These are phyloP conservation scores for Dexiosoma caninum DNA, from an alignment of 2,888 invertebrate genomes.

Conservation along the genomic window DNA sequence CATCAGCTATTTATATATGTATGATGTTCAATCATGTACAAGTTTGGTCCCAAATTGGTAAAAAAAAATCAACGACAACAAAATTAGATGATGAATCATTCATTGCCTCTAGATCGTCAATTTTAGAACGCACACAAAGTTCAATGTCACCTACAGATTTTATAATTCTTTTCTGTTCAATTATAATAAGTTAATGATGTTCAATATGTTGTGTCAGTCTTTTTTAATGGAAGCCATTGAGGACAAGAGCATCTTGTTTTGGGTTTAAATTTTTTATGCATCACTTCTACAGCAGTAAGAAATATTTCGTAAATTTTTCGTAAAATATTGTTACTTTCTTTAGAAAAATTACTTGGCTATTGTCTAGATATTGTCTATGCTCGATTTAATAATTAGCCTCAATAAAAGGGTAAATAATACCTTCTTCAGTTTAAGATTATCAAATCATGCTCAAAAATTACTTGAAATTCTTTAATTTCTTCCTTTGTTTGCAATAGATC, in stretches of 20 bases:
- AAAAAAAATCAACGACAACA: background rate
- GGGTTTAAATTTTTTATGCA: too few species aligned
- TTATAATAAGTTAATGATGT: background rate
- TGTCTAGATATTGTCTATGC: too few species aligned
- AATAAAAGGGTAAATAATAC: too few species aligned
- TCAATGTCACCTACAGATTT: constrained; percentile 18
- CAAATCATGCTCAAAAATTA: background rate
- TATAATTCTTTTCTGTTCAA: constrained; percentile 1
- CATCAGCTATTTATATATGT: background rate
- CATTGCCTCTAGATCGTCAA: constrained; percentile 30
- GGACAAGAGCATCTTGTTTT: too few species aligned
- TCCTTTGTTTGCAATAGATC: background rate
- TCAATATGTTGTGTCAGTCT: background rate
- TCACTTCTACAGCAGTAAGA: too few species aligned
- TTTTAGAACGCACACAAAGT: constrained; percentile 26
- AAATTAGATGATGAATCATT: constrained; percentile 45
- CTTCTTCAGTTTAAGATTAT: background rate
- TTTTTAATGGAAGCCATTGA: background rate
- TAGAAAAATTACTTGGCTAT: too few species aligned
- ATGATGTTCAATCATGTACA: background rate
- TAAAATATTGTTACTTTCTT: too few species aligned
- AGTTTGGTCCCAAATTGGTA: background rate
- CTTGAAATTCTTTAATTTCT: background rate
- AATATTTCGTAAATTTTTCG: too few species aligned
- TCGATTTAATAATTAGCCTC: too few species aligned